Percentiles rank a stretch among this genome's conserved stretches.
Evolutionary conservation across 2,113 vertebrate species (phyloP).

Genomic region (Archocentrus centrarchus): DNA sequence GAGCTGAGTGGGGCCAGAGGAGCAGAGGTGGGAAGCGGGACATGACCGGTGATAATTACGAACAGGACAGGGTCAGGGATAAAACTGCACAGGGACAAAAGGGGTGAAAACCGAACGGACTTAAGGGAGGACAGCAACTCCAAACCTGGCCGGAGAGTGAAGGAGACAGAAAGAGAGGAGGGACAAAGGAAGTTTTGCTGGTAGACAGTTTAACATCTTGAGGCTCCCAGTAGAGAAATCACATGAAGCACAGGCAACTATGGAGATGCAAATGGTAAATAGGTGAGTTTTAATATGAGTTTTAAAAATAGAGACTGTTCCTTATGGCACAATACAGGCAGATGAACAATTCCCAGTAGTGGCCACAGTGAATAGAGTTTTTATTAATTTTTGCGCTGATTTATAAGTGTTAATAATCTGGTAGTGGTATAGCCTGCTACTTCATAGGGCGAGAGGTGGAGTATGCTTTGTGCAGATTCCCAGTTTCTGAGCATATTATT

Average conservation of each 20-base stretch:
- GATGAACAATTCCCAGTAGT: slow-evolving; percentile 41
- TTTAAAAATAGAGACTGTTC: slow-evolving; percentile 52
- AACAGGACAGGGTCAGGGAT: slow-evolving; percentile 43
- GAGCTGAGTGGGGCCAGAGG: slow-evolving; percentile 43
- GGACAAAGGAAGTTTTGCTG: slow-evolving; percentile 18
- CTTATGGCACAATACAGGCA: slow-evolving; percentile 37
- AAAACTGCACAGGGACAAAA: slow-evolving; percentile 38
- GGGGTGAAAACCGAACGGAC: slow-evolving; percentile 36
- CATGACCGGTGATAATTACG: slow-evolving; percentile 48
- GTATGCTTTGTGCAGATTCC: not conserved
- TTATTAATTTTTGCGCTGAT: not conserved
- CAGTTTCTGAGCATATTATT: not conserved
- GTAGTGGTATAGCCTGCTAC: not conserved
- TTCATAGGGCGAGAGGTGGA: not conserved
- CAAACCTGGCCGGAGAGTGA: slow-evolving; percentile 5
- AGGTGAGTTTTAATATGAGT: slow-evolving; percentile 48
- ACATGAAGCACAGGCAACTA: slow-evolving; percentile 17
- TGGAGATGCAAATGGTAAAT: slow-evolving; percentile 52
- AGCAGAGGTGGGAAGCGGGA: slow-evolving; percentile 61
- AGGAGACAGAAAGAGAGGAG: not conserved
- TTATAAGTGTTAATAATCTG: slow-evolving; percentile 1
- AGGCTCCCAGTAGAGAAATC: slow-evolving; percentile 42
- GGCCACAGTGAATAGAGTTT: not conserved
- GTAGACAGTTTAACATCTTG: slow-evolving; percentile 35
- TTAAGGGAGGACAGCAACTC: not conserved